These are phyloP conservation scores for Exaiptasia diaphana DNA, from an alignment of 64 coral and sea anemone species.

Conservation along the genomic window DNA sequence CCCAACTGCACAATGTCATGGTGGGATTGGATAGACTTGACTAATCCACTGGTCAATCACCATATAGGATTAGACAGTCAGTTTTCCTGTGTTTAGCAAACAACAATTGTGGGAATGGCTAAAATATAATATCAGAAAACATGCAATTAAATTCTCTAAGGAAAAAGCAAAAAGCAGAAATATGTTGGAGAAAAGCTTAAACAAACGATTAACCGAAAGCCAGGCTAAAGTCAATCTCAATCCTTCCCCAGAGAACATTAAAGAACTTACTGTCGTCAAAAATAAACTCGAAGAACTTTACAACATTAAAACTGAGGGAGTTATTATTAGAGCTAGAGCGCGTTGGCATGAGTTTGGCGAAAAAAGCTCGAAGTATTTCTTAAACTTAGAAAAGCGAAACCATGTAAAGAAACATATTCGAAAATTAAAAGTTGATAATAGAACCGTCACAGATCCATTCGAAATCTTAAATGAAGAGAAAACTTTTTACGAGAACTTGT, in stretches of 20 bases:
- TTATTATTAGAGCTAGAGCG: background rate
- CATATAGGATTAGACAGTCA: too few species aligned
- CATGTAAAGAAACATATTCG: constrained; percentile 8
- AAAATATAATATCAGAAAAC: background rate
- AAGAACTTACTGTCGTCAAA: background rate
- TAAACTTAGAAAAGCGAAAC: constrained; percentile 14
- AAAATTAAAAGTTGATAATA: background rate
- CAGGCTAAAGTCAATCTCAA: background rate
- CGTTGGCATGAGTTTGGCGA: background rate
- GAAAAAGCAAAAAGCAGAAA: background rate
- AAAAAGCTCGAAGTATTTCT: constrained; percentile 2
- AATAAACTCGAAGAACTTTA: background rate
- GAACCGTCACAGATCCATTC: background rate
- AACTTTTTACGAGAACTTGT: background rate
- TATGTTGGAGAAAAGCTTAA: background rate
- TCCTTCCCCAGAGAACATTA: background rate
- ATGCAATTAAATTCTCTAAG: background rate
- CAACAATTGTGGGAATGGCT: background rate
- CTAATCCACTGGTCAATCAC: too few species aligned
- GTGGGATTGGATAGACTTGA: too few species aligned
- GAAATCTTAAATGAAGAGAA: background rate
- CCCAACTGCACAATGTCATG: too few species aligned
- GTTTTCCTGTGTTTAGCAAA: too few species aligned
- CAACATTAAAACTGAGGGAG: background rate
- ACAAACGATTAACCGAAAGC: background rate